These are phyloP conservation scores for Onychostoma macrolepis DNA, from an alignment of 2,113 vertebrate genomes.

Conservation along the genomic window DNA sequence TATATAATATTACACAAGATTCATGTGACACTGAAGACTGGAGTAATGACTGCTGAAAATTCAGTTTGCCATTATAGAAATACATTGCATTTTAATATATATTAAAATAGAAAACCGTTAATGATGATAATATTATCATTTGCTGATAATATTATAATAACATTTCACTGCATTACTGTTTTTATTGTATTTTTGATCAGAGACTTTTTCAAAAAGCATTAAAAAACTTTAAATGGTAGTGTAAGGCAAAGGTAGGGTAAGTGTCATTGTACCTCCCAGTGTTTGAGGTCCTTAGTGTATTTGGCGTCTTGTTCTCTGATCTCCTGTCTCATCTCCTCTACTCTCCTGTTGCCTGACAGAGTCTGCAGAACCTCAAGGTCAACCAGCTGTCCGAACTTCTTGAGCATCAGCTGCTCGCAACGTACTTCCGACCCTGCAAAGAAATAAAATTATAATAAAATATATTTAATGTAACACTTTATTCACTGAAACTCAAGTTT, in stretches of 20 bases:
- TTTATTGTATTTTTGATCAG: neutral
- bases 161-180: neutral
- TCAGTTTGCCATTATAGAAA: no score
- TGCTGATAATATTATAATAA: no score
- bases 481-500: neutral
- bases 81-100: neutral
- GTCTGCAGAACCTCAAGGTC: constrained; percentile 87
- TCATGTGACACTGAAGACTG: no score
- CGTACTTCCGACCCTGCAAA: constrained; percentile 78
- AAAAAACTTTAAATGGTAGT: neutral
- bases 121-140: no score
- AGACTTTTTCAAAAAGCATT: neutral
- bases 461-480: neutral
- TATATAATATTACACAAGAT: no score
- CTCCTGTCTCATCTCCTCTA: constrained; percentile 85
- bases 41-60: no score
- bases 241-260: neutral
- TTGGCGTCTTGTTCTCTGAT: constrained; percentile 73
- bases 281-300: constrained; percentile 73
- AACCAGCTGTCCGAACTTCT: constrained; percentile 86
- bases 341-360: constrained; percentile 74
- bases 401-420: constrained; percentile 83
- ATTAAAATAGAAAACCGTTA: neutral
- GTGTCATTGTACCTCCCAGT: constrained; percentile 80
- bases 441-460: no score